A percentile compares a stretch with the other conserved stretches of the same genome.
Conservation (phyloP, 2,888 invertebrate genomes). For the Lycaena phlaeas region DNA sequence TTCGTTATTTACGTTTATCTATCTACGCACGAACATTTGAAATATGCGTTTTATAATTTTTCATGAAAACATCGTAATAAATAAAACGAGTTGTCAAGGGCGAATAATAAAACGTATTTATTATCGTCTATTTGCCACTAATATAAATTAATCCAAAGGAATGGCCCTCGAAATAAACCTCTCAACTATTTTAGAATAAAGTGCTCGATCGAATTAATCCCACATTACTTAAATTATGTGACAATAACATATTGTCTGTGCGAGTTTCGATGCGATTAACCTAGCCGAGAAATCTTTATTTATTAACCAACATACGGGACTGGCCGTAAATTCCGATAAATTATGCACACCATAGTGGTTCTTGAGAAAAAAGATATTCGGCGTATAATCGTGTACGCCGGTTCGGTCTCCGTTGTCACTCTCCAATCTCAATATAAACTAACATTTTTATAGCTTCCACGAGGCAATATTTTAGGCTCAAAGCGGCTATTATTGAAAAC, state of each 20-base stretch:
- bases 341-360: conserved; percentile 12
- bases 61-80: conserved; percentile 8
- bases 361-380: conserved; percentile 2
- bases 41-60: conserved; percentile 3
- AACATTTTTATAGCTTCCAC: conserved; percentile 35
- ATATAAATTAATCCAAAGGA: conserved; percentile 23
- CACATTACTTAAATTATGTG: conserved; percentile 48
- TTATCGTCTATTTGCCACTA: conserved; percentile 15
- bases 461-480: conserved; percentile 37
- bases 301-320: conserved; percentile 26
- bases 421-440: conserved; percentile 26
- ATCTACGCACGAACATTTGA: conserved; percentile 4
- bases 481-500: conserved; percentile 35
- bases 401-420: conserved; percentile 4
- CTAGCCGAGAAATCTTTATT: conserved; percentile 40
- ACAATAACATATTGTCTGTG: conserved; percentile 50
- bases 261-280: conserved; percentile 38
- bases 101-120: conserved; percentile 18
- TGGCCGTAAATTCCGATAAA: conserved; percentile 9
- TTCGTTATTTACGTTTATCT: no score
- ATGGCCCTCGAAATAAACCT: conserved; percentile 38
- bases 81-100: conserved; percentile 13
- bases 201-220: conserved; percentile 51
- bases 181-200: conserved; percentile 38
- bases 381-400: conserved; percentile 13